These are phyloP conservation scores for Danio tinwini DNA, from an alignment of 2,797 vertebrate genomes.

Conservation along the genomic window DNA sequence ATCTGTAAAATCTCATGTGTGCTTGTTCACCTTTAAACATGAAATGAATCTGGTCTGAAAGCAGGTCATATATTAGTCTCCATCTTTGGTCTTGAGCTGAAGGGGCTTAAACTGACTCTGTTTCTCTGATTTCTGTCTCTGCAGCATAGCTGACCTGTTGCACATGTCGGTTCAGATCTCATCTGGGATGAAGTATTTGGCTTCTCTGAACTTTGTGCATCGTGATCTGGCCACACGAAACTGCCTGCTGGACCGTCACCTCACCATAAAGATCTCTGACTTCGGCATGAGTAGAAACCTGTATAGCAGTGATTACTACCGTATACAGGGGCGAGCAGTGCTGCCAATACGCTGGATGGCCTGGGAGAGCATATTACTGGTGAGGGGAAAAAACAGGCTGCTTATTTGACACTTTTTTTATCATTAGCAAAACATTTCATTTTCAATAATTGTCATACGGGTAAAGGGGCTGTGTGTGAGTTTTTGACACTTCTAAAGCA, in stretches of 20 bases:
- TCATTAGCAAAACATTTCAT: too few relatives aligned
- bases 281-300: conserved; percentile 79
- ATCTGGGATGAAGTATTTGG: conserved; percentile 75
- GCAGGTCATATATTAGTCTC: neutral
- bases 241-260: conserved; percentile 74
- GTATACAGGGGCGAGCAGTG: conserved; percentile 76
- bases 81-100: neutral
- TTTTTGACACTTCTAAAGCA: too few relatives aligned
- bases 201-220: conserved; percentile 77
- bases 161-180: conserved; percentile 77
- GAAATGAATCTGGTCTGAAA: neutral
- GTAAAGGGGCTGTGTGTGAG: too few relatives aligned
- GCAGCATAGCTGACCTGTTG: conserved; percentile 68
- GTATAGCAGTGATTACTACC: conserved; percentile 78
- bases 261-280: conserved; percentile 78
- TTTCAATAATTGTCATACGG: too few relatives aligned
- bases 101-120: too few relatives aligned
- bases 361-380: conserved; percentile 78
- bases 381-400: conserved; percentile 53
- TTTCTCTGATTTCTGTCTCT: neutral
- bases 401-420: neutral
- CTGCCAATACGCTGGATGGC: conserved; percentile 80
- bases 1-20: neutral
- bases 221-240: conserved; percentile 76
- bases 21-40: neutral